A percentile compares a stretch with the other conserved stretches of the same genome.
Conservation (phyloP, 2,797 vertebrate genomes). For the Champsocephalus esox region DNA sequence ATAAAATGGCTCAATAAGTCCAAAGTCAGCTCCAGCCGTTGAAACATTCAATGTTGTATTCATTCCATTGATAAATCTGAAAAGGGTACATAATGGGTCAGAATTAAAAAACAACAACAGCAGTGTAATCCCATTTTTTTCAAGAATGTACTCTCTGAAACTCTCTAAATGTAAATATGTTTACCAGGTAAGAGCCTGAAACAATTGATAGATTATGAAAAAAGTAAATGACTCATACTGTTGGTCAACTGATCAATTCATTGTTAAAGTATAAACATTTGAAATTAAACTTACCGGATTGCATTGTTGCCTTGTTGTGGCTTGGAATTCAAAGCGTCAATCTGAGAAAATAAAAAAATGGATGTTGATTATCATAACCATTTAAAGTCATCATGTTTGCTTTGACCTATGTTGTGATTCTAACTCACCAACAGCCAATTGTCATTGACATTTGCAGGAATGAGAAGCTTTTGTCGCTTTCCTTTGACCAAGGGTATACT, state of each 20-base stretch:
- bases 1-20: constrained; percentile 41
- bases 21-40: constrained; percentile 23
- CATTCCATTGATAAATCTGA: constrained; percentile 83
- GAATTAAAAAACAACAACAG: not conserved
- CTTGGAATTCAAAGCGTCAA: constrained; percentile 82
- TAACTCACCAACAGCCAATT: constrained; percentile 63
- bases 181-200: not conserved
- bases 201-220: not conserved
- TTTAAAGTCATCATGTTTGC: not conserved
- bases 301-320: constrained; percentile 89
- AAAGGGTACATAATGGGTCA: constrained; percentile 23
- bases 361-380: not conserved
- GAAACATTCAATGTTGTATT: constrained; percentile 67
- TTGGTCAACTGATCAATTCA: not conserved
- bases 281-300: constrained; percentile 83
- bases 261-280: not conserved
- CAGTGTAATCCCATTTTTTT: not conserved
- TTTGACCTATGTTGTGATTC: constrained; percentile 7
- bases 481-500: constrained; percentile 19
- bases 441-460: constrained; percentile 47
- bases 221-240: not conserved
- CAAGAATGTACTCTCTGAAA: not conserved
- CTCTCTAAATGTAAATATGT: not conserved
- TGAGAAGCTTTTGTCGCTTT: constrained; percentile 77
- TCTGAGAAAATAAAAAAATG: constrained; percentile 51